A percentile compares a stretch with the other conserved stretches of the same genome.
These are phyloP conservation scores for Epinephelus awoara DNA, from an alignment of 2,797 vertebrate genomes.

Conservation along the genomic window DNA sequence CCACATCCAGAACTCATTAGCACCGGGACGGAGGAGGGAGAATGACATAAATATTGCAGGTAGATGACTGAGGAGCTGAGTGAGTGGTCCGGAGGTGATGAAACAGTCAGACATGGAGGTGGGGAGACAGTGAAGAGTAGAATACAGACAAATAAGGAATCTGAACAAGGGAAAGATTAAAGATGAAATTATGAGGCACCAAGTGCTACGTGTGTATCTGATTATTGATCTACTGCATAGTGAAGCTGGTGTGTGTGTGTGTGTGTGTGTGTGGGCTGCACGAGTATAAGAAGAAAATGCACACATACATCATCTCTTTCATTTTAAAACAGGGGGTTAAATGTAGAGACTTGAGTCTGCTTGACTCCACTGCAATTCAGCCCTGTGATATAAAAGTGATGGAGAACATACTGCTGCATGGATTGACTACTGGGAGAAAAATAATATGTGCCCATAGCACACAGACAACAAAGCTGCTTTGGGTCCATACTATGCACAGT, in stretches of 20 bases:
- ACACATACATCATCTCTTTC: constrained; percentile 13
- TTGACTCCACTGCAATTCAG: constrained; percentile 37
- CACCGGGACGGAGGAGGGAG: constrained; percentile 28
- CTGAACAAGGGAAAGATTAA: constrained; percentile 1
- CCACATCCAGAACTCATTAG: constrained; percentile 75
- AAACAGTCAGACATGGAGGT: constrained; percentile 20
- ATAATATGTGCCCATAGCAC: constrained; percentile 41
- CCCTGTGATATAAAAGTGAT: constrained; percentile 27
- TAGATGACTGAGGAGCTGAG: constrained; percentile 17
- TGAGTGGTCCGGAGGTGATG: constrained; percentile 6
- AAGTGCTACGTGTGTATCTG: constrained; percentile 4
- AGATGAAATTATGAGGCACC: constrained; percentile 8
- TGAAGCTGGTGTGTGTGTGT: background rate
- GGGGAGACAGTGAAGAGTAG: constrained; percentile 4
- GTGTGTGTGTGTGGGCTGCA: constrained; percentile 8
- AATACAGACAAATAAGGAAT: constrained; percentile 2
- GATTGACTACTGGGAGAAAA: constrained; percentile 25
- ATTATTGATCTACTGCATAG: constrained; percentile 9
- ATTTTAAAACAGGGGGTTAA: constrained; percentile 52
- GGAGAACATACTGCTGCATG: constrained; percentile 41
- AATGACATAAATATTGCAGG: constrained; percentile 21
- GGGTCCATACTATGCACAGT: background rate
- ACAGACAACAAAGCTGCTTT: constrained; percentile 33
- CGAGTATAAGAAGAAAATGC: background rate
- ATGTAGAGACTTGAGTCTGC: constrained; percentile 30